Base-by-base conservation (phyloP, 2,113 vertebrate genomes). In the Gopherus flavomarginatus region DNA sequence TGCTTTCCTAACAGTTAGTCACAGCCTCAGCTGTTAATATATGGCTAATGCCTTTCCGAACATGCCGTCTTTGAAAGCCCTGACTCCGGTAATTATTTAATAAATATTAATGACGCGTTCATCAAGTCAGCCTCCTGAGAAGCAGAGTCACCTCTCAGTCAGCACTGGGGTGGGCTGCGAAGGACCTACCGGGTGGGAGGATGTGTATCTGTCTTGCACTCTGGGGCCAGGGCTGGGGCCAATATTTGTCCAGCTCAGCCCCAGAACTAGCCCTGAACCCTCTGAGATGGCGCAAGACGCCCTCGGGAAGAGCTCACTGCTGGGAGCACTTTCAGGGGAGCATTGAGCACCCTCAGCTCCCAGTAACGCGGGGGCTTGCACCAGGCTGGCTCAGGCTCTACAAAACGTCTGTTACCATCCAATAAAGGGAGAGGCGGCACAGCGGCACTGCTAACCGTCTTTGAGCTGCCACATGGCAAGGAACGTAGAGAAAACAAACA, bases 101-200 rank as follows among this genome's bases (percentile, higher is more conserved):
- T 97, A 86, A 97, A 96, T 95, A 95, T 97, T 96, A 96, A 97
- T 65, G 88, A 90, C 65, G 19, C 17, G 0, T 65, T 4, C 53
- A 47, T 38, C 44, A 59, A 94, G 59, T 77, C 85, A 38, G 86
- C 86, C 84, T 54, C 96, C 89, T 47, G 89, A 92, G 44, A 65
- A 1, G 65, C 5, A 62, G 22, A 42, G 77, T 26, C n/a, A 83
- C 49, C 79, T 44, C 1, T 42, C 6, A 4, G 80, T 13, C 44
- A 29, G 69, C 0, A 5, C 80, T 1, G 6, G 24, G 49, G 83
- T 80, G 85, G 59, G 31, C 79, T 52, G 75, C 3, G 27, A 65
- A 50, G 69, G 83, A 88, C 81, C 49, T 38, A 35, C 16, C 38
- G 21, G 26, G 54, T 13, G 27, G 62, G 14, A 13, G 31, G 29